A percentile compares a stretch with the other conserved stretches of the same genome.
phyloP scores from a whole-genome alignment of 1,140 invertebrate genomes.

The Paralvinella palmiformis region DNA sequence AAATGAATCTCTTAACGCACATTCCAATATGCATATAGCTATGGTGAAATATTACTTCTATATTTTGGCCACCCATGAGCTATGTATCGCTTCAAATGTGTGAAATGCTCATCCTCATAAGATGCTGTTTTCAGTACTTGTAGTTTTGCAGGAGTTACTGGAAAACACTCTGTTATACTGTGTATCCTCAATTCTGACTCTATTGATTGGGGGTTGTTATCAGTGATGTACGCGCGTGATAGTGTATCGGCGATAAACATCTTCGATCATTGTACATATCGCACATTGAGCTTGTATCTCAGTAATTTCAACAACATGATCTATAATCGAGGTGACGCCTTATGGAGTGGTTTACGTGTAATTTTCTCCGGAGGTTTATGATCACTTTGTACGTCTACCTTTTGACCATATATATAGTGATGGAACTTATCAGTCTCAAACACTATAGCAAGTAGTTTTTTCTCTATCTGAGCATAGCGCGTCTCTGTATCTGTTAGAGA shows the following conservation, averaged over 20 bases:
- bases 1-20: too few species aligned
- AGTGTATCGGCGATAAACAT: slow-evolving; percentile 1
- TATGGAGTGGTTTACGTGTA: slow-evolving; percentile 43
- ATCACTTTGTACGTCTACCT: slow-evolving; percentile 28
- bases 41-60: too few species aligned
- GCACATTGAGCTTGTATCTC: slow-evolving; percentile 42
- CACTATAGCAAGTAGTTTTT: slow-evolving; percentile 51
- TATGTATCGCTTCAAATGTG: too few species aligned
- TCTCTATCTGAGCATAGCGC: slow-evolving; percentile 52
- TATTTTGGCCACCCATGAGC: too few species aligned
- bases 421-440: slow-evolving; percentile 49
- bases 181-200: too few species aligned
- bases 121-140: too few species aligned
- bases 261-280: background rate
- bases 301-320: slow-evolving; percentile 48
- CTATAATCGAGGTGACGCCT: slow-evolving; percentile 46
- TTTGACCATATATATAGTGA: slow-evolving; percentile 40
- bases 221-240: background rate
- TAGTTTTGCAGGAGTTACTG: too few species aligned
- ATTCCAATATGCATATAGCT: too few species aligned
- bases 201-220: too few species aligned
- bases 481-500: slow-evolving; percentile 44
- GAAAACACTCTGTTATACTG: too few species aligned
- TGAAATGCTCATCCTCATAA: too few species aligned
- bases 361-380: slow-evolving; percentile 46